Conservation (phyloP, 1,140 invertebrate species). For the Spodoptera frugiperda region DNA sequence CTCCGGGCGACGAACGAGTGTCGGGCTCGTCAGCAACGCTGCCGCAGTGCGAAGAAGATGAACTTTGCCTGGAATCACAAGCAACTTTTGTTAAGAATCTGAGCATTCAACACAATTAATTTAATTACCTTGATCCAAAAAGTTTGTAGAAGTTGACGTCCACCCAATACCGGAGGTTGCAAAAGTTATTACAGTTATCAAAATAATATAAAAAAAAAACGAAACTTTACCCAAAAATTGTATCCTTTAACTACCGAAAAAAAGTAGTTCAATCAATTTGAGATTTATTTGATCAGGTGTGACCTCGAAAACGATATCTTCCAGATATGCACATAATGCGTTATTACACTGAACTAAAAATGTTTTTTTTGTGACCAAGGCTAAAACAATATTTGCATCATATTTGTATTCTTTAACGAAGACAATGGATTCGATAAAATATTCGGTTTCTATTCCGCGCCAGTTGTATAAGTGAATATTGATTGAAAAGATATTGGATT, state of each 20-base stretch:
- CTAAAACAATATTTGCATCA: neutral
- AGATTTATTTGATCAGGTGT: slow-evolving; percentile 12
- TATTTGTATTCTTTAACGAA: neutral
- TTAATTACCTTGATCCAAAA: no score
- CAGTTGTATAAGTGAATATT: no score
- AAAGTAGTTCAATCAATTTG: neutral
- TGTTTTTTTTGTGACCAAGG: slow-evolving; percentile 7
- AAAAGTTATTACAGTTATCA: no score
- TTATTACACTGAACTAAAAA: neutral
- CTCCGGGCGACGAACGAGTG: slow-evolving; percentile 82
- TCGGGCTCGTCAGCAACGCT: slow-evolving; percentile 84
- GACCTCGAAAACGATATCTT: neutral
- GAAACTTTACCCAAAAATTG: no score
- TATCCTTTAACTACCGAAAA: no score
- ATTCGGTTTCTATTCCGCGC: no score
- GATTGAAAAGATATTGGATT: no score
- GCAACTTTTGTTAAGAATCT: neutral
- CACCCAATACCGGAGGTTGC: no score
- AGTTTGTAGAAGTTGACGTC: neutral
- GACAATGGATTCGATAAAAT: neutral
- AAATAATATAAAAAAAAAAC: no score
- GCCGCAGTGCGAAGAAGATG: slow-evolving; percentile 83
- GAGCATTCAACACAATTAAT: neutral
- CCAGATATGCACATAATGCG: neutral
- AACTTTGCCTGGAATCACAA: slow-evolving; percentile 79